phyloP scores from a whole-genome alignment of 1,140 invertebrate genomes.

The Paralvinella palmiformis region DNA sequence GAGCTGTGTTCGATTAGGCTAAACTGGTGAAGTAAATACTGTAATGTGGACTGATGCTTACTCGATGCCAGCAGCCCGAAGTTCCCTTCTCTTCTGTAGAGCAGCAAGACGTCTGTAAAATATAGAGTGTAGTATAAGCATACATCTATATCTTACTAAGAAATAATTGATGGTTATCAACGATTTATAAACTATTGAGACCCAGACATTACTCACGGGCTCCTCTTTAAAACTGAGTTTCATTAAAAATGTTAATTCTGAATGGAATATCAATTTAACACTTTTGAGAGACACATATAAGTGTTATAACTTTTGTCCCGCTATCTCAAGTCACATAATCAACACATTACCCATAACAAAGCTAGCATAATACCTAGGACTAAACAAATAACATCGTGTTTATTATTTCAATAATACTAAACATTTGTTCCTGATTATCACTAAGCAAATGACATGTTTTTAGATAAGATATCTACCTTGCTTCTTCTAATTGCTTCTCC shows the following conservation, averaged over 20 bases:
- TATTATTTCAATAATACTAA: neutral
- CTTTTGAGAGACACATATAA: too few relatives aligned
- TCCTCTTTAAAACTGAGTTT: too few relatives aligned
- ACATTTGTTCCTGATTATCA: neutral
- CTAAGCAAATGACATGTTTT: neutral
- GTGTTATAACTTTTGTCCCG: too few relatives aligned
- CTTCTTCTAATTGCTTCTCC: constrained; percentile 98
- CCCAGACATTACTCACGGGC: too few relatives aligned
- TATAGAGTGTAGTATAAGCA: neutral
- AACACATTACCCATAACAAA: neutral
- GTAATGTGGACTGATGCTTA: too few relatives aligned
- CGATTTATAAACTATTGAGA: too few relatives aligned
- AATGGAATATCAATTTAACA: too few relatives aligned
- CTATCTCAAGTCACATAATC: too few relatives aligned
- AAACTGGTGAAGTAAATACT: too few relatives aligned
- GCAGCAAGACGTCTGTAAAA: constrained; percentile 78
- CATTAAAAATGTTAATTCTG: too few relatives aligned
- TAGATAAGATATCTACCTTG: constrained; percentile 50
- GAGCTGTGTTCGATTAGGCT: too few relatives aligned
- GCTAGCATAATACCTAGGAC: neutral
- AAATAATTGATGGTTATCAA: neutral
- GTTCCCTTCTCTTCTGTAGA: constrained; percentile 90
- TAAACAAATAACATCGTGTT: neutral
- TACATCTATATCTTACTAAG: neutral
- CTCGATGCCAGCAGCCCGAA: constrained; percentile 93